phyloP scores from a whole-genome alignment of 1,140 invertebrate genomes.

The Arion vulgaris region DNA sequence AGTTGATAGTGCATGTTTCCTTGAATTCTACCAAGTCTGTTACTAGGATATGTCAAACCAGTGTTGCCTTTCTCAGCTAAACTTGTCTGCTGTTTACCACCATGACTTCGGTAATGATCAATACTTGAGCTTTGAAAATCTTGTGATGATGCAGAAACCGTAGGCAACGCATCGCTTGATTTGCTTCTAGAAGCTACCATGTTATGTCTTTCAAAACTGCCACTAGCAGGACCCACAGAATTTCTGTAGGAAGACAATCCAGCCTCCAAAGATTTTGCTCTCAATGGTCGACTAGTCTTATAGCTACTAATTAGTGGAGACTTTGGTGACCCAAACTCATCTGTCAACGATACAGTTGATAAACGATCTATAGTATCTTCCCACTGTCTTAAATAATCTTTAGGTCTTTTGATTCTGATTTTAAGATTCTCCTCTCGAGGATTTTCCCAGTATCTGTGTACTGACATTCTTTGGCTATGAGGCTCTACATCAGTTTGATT shows the following conservation, averaged over 20 bases:
- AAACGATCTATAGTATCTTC: constrained; percentile 47
- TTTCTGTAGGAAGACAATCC: neutral
- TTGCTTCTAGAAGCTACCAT: neutral
- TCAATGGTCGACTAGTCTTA: neutral
- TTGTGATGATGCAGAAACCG: neutral
- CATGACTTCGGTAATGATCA: neutral
- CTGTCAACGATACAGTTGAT: constrained; percentile 10
- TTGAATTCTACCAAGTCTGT: neutral
- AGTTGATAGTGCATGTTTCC: too few relatives aligned
- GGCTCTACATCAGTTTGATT: neutral
- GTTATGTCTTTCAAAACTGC: neutral
- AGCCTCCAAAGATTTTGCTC: constrained; percentile 1
- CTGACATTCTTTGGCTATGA: neutral
- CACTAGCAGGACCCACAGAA: too few relatives aligned
- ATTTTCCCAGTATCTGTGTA: neutral
- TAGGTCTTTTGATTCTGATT: constrained; percentile 49
- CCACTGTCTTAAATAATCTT: constrained; percentile 48
- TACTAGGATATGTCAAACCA: neutral
- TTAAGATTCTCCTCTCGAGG: constrained; percentile 23
- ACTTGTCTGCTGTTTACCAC: neutral
- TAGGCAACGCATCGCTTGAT: neutral
- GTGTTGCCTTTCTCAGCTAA: neutral
- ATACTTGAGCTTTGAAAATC: neutral
- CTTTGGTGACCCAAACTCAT: constrained; percentile 17
- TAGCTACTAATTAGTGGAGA: constrained; percentile 18